These are phyloP conservation scores for Himalopsyche tibetana DNA, from an alignment of 2,888 invertebrate species.

Conservation along the genomic window DNA sequence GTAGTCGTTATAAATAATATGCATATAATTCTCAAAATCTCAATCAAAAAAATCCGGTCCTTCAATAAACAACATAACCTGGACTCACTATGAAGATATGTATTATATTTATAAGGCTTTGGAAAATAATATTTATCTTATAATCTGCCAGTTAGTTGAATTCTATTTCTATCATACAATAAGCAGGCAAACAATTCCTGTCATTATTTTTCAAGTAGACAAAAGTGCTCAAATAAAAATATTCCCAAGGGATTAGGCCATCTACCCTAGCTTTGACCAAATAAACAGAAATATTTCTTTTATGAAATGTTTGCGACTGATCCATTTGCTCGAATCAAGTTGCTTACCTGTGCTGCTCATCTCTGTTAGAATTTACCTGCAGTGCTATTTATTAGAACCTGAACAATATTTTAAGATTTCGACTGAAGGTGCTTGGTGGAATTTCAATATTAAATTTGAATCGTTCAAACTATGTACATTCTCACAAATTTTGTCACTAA, in stretches of 20 bases:
- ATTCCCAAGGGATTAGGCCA: constrained; percentile 50
- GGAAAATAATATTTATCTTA: constrained; percentile 12
- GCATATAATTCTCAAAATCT: too few species aligned
- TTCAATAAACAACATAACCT: too few species aligned
- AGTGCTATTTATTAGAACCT: too few species aligned
- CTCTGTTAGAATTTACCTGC: too few species aligned
- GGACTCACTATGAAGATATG: background rate
- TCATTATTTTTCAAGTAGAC: constrained; percentile 54
- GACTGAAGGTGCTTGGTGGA: too few species aligned
- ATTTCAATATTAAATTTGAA: too few species aligned
- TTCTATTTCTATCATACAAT: constrained; percentile 31
- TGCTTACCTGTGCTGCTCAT: background rate
- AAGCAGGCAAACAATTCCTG: constrained; percentile 48
- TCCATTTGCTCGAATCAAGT: background rate
- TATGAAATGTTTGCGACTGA: background rate
- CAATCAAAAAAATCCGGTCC: too few species aligned
- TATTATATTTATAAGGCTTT: constrained; percentile 15
- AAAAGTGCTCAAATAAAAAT: constrained; percentile 58
- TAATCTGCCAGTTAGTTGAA: background rate
- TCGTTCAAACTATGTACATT: too few species aligned
- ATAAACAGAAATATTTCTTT: constrained; percentile 62
- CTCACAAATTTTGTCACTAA: too few species aligned
- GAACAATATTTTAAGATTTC: too few species aligned
- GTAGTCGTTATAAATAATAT: too few species aligned
- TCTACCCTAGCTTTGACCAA: constrained; percentile 46